These are phyloP conservation scores for Orientallactaga bullata DNA, from an alignment of 2,113 vertebrate genomes.

Conservation along the genomic window DNA sequence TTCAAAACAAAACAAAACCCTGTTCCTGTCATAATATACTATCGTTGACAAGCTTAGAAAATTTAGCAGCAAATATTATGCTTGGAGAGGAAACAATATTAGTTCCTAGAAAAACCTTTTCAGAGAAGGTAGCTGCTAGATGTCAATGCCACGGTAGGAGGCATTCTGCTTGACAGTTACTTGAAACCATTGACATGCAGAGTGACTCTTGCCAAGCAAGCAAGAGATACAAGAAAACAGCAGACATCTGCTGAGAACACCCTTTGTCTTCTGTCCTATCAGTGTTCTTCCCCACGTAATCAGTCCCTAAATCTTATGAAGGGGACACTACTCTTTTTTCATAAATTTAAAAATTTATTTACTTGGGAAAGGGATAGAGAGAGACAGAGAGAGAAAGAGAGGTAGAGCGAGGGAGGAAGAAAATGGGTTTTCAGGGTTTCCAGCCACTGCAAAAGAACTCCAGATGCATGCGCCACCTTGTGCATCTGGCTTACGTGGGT, in stretches of 20 bases:
- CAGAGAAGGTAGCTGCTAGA: not conserved
- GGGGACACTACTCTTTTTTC: too few species aligned
- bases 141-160: not conserved
- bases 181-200: not conserved
- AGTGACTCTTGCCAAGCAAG: constrained; percentile 4
- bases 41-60: constrained; percentile 14
- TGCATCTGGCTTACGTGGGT: too few species aligned
- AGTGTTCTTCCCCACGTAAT: not conserved
- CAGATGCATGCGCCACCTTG: too few species aligned
- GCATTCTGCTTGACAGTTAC: not conserved
- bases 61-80: constrained; percentile 23
- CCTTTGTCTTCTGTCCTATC: not conserved
- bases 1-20: not conserved
- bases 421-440: too few species aligned
- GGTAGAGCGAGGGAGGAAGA: too few species aligned
- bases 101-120: not conserved
- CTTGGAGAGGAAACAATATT: constrained; percentile 2
- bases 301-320: not conserved
- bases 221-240: not conserved
- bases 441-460: too few species aligned
- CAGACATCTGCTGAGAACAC: not conserved
- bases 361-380: too few species aligned
- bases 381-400: too few species aligned
- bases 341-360: too few species aligned
- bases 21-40: not conserved